Evolutionary conservation across 2,797 vertebrate genomes (phyloP), one percentile per base, ranked within the genome.

Genomic region (Channallabes apus): DNA sequence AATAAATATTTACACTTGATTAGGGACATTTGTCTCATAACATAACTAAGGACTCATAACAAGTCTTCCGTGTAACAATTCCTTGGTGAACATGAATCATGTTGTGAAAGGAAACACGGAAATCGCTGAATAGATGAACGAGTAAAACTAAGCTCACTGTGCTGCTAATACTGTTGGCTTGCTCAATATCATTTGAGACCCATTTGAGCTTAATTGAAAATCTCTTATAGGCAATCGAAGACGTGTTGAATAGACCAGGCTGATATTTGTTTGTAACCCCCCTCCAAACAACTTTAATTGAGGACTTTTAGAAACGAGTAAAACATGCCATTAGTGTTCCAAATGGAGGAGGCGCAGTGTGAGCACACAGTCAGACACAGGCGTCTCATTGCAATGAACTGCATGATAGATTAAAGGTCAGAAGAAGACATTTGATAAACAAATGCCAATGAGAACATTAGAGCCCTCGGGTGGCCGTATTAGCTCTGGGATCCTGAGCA

Each of bases 31-130:
- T 32, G 27, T 58, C 54, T 22, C 29, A 77, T 58, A 32, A 58
- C 18, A 77, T 58, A 32, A 58, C 18, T 32, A 77, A 77, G 1
- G 29, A 24, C 75, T 35, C 17, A 84, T 82, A 41, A 77, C 81
- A 71, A 24, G 68, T 72, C 87, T 84, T 83, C 87, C 87, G 3
- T 17, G 58, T 12, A 77, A 77, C 32, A 79, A 41, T 38, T 79
- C 76, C 15, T 61, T 24, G 32, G 56, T 24, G 58, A 79, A 18
- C 84, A 88, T 85, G 90, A 90, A 91, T 92, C 88, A 72, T 80
- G 87, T 80, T 7, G 87, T 86, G 82, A 93, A 92, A 90, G 83
- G 90, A 91, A 87, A 88, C 69, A 80, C 59, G 56, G 38, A 85
- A 59, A 85, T n/a, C 83, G 65, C 90, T 83, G 71, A 89, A 68